Evolutionary conservation across 2,888 invertebrate species (phyloP).

Genomic region (Caenorhabditis parvicauda): DNA sequence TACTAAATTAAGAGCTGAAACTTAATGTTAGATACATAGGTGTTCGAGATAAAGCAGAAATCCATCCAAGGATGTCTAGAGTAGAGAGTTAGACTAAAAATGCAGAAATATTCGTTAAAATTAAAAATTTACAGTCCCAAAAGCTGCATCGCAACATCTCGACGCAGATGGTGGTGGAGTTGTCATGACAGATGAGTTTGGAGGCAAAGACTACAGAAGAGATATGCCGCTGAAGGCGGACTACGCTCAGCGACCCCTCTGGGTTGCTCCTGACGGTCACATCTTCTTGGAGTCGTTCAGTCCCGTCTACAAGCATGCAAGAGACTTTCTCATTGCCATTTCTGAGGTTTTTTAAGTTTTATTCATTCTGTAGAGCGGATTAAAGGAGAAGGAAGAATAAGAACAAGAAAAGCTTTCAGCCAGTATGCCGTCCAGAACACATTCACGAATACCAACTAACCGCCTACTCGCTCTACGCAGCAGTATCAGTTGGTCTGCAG

Average conservation of each 20-base stretch:
- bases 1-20: no score
- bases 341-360: slow-evolving; percentile 72
- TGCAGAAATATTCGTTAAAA: no score
- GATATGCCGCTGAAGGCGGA: slow-evolving; percentile 48
- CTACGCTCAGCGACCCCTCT: slow-evolving; percentile 34
- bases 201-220: slow-evolving; percentile 43
- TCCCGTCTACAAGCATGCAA: slow-evolving; percentile 97
- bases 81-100: neutral
- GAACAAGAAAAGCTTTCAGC: slow-evolving; percentile 65
- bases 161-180: slow-evolving; percentile 9
- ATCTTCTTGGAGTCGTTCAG: slow-evolving; percentile 97
- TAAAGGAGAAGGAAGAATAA: neutral
- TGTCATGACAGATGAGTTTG: slow-evolving; percentile 36
- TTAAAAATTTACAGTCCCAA: slow-evolving; percentile 22
- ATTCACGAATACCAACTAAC: slow-evolving; percentile 88
- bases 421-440: slow-evolving; percentile 95
- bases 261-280: slow-evolving; percentile 95
- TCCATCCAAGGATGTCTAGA: no score
- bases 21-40: no score
- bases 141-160: slow-evolving; percentile 37
- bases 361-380: neutral
- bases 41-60: no score
- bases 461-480: slow-evolving; percentile 96
- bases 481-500: slow-evolving; percentile 92
- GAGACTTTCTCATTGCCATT: slow-evolving; percentile 97